A percentile compares a stretch with the other conserved stretches of the same genome.
Evolutionary conservation across 37 sponge, comb jelly and placozoan genomes (phyloP).

Genomic region (Spongilla lacustris): DNA sequence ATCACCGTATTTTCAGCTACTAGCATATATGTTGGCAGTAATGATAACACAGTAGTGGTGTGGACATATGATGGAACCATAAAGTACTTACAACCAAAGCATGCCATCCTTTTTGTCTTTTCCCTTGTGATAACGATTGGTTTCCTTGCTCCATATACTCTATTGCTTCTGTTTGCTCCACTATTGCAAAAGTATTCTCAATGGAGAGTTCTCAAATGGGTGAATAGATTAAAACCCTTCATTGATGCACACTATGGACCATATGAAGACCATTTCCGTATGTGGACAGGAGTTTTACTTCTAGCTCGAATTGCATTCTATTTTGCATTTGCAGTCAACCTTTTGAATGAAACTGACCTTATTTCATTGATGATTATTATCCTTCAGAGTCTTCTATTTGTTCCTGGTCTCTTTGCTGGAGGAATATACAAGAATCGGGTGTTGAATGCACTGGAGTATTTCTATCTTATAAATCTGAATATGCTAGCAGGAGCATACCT

Average conservation of each 20-base stretch:
- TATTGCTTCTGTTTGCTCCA: constrained; percentile 19
- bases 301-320: constrained; percentile 11
- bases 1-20: constrained; percentile 7
- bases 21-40: neutral
- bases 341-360: neutral
- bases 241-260: constrained; percentile 48
- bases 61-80: constrained; percentile 30
- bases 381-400: neutral
- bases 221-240: constrained; percentile 13
- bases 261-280: constrained; percentile 17
- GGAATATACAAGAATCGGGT: constrained; percentile 19
- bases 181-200: constrained; percentile 11
- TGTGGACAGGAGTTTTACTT: constrained; percentile 46
- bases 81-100: constrained; percentile 9
- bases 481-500: neutral
- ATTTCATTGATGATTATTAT: neutral
- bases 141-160: constrained; percentile 20
- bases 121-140: neutral
- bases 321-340: constrained; percentile 12
- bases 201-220: neutral
- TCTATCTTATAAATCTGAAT: constrained; percentile 19
- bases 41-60: neutral
- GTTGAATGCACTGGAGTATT: constrained; percentile 3
- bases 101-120: constrained; percentile 12
- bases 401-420: neutral